Evolutionary conservation across 2,888 invertebrate species (phyloP).

Genomic region (Eremobia ochroleuca): DNA sequence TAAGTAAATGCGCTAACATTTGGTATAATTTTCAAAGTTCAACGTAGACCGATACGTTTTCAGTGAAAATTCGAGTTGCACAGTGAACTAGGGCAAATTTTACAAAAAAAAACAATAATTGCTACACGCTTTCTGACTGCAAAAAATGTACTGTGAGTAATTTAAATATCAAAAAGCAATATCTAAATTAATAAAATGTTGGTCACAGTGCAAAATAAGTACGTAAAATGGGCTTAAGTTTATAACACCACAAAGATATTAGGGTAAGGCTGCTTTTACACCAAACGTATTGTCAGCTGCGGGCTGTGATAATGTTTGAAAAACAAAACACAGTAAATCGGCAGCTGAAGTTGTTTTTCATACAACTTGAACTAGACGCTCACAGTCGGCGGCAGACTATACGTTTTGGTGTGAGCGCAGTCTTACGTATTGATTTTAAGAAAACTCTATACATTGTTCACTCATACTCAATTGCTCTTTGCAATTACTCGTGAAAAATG

Average conservation of each 20-base stretch:
- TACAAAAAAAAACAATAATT: background rate
- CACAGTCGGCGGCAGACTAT: background rate
- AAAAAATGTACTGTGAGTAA: slow-evolving; percentile 10
- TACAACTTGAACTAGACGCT: background rate
- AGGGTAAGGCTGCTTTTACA: background rate
- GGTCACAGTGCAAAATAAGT: slow-evolving; percentile 50
- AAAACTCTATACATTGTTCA: slow-evolving; percentile 62
- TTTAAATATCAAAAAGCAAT: background rate
- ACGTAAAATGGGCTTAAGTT: slow-evolving; percentile 52
- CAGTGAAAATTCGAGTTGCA: slow-evolving; percentile 31
- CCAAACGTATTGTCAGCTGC: background rate
- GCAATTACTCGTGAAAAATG: slow-evolving; percentile 84
- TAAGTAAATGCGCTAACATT: slow-evolving; percentile 82
- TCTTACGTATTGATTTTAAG: slow-evolving; percentile 47
- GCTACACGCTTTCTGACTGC: slow-evolving; percentile 1
- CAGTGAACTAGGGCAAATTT: slow-evolving; percentile 20
- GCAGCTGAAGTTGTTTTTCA: background rate
- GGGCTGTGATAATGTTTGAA: background rate
- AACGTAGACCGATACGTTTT: slow-evolving; percentile 45
- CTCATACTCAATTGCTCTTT: slow-evolving; percentile 73
- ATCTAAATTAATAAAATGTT: slow-evolving; percentile 15
- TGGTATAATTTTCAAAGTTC: slow-evolving; percentile 73
- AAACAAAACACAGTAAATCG: background rate
- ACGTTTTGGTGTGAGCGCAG: slow-evolving; percentile 3
- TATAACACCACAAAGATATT: slow-evolving; percentile 36